These are phyloP conservation scores for Diogma glabrata DNA, from an alignment of 2,888 invertebrate genomes.

Conservation along the genomic window DNA sequence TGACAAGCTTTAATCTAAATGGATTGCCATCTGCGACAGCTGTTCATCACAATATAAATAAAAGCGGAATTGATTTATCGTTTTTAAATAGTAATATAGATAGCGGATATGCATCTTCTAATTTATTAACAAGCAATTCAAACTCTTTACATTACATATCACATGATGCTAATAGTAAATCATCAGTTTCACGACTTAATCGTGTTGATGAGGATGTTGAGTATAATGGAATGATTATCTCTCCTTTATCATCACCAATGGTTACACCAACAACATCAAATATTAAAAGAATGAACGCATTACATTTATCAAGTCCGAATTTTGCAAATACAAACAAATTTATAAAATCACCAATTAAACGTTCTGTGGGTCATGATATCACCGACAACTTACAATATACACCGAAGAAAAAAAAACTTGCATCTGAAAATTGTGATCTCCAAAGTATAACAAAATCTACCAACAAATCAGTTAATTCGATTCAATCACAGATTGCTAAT, in stretches of 20 bases:
- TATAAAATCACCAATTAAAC: not conserved
- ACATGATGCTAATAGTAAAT: not conserved
- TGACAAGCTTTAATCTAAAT: too few species aligned
- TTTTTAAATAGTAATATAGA: not conserved
- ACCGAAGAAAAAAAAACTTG: not conserved
- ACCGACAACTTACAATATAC: not conserved
- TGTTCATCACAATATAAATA: too few species aligned
- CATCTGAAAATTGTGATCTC: not conserved
- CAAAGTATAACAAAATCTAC: constrained; percentile 2
- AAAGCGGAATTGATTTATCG: not conserved
- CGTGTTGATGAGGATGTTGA: not conserved
- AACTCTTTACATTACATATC: too few species aligned
- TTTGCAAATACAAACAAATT: too few species aligned
- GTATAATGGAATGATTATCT: not conserved
- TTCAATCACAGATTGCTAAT: not conserved
- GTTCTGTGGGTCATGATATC: not conserved
- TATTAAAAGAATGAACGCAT: constrained; percentile 2
- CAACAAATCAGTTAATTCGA: not conserved
- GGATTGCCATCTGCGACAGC: too few species aligned
- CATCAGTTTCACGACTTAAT: not conserved
- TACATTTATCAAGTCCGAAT: constrained; percentile 5
- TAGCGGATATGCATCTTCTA: not conserved
- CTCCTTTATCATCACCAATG: not conserved
- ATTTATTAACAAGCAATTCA: too few species aligned
- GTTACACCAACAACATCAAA: constrained; percentile 1